Conservation (phyloP, 2,113 vertebrate species). For the Varanus salvator region DNA sequence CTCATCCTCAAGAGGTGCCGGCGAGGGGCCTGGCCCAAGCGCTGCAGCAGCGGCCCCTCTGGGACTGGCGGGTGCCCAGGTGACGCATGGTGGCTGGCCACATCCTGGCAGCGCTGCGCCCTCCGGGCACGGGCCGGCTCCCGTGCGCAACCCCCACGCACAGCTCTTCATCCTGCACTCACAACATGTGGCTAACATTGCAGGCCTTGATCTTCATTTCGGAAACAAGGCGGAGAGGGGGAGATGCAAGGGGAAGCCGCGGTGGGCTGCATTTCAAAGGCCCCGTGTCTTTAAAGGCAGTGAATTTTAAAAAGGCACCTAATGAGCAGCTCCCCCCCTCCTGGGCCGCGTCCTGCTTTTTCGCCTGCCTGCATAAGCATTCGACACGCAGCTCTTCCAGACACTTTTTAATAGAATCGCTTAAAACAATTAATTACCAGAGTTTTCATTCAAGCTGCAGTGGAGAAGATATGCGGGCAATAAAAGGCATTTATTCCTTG, state of each 20-base stretch:
- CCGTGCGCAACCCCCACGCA: too few species aligned
- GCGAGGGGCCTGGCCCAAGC: conserved; percentile 1
- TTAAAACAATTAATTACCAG: conserved; percentile 99
- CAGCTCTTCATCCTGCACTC: not conserved
- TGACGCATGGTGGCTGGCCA: too few species aligned
- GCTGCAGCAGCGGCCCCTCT: not conserved
- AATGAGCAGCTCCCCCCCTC: conserved; percentile 71
- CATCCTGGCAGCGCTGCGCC: too few species aligned
- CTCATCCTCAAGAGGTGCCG: not conserved
- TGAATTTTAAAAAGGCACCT: conserved; percentile 73
- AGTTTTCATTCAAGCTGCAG: conserved; percentile 93
- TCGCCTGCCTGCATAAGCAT: conserved; percentile 84
- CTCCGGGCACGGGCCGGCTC: too few species aligned
- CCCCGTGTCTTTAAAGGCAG: conserved; percentile 57
- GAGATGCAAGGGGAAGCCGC: not conserved
- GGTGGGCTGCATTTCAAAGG: conserved; percentile 32
- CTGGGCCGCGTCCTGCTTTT: conserved; percentile 66
- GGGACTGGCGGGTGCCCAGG: too few species aligned
- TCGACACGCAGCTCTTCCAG: conserved; percentile 87
- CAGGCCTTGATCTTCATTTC: not conserved
- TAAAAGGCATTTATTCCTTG: conserved; percentile 98
- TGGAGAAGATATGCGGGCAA: conserved; percentile 93
- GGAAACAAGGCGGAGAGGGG: conserved; percentile 38
- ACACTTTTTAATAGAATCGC: conserved; percentile 99
- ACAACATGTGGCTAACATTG: too few species aligned